Evolutionary conservation across 1,140 invertebrate genomes (phyloP), one percentile per base, ranked within the genome.

Genomic region (Parasteatoda tepidariorum): DNA sequence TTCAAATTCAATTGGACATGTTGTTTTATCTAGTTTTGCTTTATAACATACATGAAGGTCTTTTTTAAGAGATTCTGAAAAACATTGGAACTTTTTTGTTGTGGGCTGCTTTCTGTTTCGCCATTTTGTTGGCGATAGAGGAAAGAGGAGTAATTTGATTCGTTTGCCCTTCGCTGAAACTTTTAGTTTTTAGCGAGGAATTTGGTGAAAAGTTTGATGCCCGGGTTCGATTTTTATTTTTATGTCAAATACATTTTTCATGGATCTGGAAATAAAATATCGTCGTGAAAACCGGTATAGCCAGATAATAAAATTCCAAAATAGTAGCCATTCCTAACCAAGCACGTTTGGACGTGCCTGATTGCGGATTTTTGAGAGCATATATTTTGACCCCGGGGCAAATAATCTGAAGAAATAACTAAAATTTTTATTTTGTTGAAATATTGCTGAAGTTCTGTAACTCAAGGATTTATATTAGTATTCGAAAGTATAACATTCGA

Each of bases 1-100:
- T 31, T 71, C 30, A 74, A 74, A 74, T 74, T 74, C 71, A 48
- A 74, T 74, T 74, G 55, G 55, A 74, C 71, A 74, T 71, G 28
- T 61, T 55, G 30, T 71, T 71, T 74, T 34, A 26, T 24, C 55
- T 22, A 30, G 54, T 61, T 74, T 61, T 59, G 54, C 33, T 61
- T 74, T 74, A 74, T 61, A 38, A 59, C 57, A 22, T n/a, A n/a
- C n/a, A 22, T 9, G 48, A 13, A 22, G 33, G 33, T 48, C 70
- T 74, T 38, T 55, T 74, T 74, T 74, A 71, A 74, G 33, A 18
- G 71, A 61, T 74, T 34, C 55, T 34, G n/a, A 74, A 74, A 74
- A 38, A 34, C 26, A 71, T 31, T 26, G 26, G 41, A 71, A 57
- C 24, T 22, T 55, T 18, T 57, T 18, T 57, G 28, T 71, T 71